Evolutionary conservation across 2,797 vertebrate species (phyloP).

Genomic region (Megalops cyprinoides): DNA sequence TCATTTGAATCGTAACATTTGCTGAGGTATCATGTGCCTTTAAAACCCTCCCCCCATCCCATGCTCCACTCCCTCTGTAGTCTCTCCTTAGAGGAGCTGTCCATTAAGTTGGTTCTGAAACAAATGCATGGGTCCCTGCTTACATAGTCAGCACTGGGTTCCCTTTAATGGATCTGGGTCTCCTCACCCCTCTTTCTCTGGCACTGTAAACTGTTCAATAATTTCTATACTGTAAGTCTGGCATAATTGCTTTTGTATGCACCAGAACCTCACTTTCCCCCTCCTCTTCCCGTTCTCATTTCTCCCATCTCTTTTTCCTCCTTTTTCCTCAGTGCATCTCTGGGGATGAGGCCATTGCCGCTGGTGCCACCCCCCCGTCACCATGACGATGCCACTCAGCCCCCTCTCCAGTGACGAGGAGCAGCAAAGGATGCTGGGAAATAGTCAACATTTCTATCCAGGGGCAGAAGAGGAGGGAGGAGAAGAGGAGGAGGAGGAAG

Average conservation of each 20-base stretch:
- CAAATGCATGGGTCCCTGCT: slow-evolving; percentile 35
- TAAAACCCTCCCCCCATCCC: neutral
- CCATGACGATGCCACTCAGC: slow-evolving; percentile 83
- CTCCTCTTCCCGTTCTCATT: neutral
- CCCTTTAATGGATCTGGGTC: slow-evolving; percentile 2
- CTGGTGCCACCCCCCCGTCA: slow-evolving; percentile 71
- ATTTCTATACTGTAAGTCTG: neutral
- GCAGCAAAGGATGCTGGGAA: slow-evolving; percentile 80
- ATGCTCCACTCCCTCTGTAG: neutral
- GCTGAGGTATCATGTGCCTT: neutral
- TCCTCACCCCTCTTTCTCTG: neutral
- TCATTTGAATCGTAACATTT: neutral
- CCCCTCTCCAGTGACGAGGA: slow-evolving; percentile 82
- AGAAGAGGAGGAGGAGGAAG: slow-evolving; percentile 80
- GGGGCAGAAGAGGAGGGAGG: slow-evolving; percentile 83
- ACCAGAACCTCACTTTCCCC: neutral
- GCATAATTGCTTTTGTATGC: slow-evolving; percentile 5
- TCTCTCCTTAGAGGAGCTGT: neutral
- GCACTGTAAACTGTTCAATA: neutral
- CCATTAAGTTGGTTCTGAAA: slow-evolving; percentile 37
- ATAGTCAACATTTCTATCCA: slow-evolving; percentile 81
- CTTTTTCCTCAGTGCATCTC: slow-evolving; percentile 56
- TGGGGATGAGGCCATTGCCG: slow-evolving; percentile 70
- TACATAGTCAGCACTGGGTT: slow-evolving; percentile 23
- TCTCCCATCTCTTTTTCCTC: neutral